Percentiles rank a stretch among this genome's conserved stretches.
phyloP scores from a whole-genome alignment of 1,140 invertebrate genomes.

The Brachionus manjavacas region DNA sequence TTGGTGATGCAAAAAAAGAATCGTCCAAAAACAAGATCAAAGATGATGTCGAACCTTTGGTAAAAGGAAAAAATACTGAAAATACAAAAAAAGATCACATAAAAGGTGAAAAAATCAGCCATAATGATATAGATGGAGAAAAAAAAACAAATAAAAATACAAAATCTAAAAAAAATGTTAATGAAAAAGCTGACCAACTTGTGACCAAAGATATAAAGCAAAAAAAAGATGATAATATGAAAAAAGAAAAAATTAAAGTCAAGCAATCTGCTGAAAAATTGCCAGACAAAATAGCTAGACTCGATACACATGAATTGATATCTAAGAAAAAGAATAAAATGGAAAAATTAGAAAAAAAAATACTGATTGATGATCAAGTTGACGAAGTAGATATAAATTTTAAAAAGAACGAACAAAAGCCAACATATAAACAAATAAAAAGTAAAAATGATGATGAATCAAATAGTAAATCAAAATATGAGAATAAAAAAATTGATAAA shows the following conservation, averaged over 20 bases:
- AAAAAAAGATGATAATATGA: neutral
- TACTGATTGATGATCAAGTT: no score
- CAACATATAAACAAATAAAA: slow-evolving; percentile 44
- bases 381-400: neutral
- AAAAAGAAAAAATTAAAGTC: neutral
- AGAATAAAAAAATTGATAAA: neutral
- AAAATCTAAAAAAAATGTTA: neutral
- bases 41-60: neutral
- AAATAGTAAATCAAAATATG: neutral
- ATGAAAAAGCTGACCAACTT: neutral
- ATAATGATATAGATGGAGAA: neutral
- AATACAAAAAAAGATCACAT: neutral
- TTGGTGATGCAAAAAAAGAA: neutral
- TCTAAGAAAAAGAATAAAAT: no score
- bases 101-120: neutral
- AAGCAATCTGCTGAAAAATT: neutral
- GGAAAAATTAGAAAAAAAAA: no score
- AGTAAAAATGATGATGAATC: neutral
- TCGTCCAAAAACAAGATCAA: neutral
- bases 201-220: neutral
- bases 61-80: neutral
- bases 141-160: neutral
- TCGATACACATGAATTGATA: neutral
- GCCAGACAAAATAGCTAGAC: neutral
- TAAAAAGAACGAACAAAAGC: neutral